Conservation (phyloP, 1,140 invertebrate genomes). For the Drosophila gunungcola region DNA sequence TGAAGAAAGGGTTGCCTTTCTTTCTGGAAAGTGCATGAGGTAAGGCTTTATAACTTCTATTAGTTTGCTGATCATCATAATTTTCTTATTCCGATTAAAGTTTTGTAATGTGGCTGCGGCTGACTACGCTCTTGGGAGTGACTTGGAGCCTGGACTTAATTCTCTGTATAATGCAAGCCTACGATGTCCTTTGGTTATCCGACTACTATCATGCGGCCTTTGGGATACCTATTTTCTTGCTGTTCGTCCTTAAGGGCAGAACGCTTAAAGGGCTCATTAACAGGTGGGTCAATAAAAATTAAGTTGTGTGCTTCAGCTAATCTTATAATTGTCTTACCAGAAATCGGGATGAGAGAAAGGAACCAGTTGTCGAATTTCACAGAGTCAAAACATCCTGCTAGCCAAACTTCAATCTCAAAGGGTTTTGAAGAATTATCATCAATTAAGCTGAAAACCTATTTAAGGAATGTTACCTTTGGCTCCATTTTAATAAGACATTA, state of each 20-base stretch:
- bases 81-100: background rate
- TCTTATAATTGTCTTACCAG: background rate
- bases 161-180: background rate
- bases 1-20: background rate
- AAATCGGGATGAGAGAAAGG: no score
- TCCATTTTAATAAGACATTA: no score
- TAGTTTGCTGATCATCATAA: background rate
- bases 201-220: slow-evolving; percentile 1
- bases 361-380: accelerated
- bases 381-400: background rate
- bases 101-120: background rate
- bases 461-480: no score
- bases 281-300: background rate
- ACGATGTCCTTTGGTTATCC: background rate
- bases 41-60: background rate
- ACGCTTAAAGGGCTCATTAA: background rate
- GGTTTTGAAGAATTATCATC: no score
- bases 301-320: background rate
- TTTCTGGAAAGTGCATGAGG: background rate
- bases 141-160: background rate
- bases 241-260: background rate
- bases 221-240: background rate
- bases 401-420: background rate
- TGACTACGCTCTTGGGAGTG: background rate
- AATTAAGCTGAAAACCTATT: no score